These are phyloP conservation scores for Sebastes oblongus DNA, from an alignment of 2,797 vertebrate species.

Conservation along the genomic window DNA sequence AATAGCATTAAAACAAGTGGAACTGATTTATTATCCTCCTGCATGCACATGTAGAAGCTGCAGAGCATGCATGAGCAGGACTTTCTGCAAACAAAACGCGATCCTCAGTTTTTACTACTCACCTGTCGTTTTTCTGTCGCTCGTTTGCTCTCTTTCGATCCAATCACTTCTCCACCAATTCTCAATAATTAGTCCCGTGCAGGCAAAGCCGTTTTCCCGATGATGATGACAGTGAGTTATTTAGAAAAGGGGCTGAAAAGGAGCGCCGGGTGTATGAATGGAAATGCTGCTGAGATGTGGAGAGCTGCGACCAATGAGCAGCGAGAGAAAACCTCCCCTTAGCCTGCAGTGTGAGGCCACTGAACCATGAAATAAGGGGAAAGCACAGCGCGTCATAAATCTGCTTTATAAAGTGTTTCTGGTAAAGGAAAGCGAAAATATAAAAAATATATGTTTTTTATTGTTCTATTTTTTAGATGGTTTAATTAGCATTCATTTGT, in stretches of 20 bases:
- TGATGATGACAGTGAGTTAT: conserved; percentile 79
- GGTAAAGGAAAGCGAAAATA: background rate
- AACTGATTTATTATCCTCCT: background rate
- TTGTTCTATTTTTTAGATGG: background rate
- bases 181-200: conserved; percentile 75
- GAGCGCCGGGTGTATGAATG: conserved; percentile 79
- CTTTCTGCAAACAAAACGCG: background rate
- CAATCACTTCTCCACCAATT: conserved; percentile 59
- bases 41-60: background rate
- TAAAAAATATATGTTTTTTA: background rate
- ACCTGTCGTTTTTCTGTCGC: conserved; percentile 74
- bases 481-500: background rate
- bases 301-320: conserved; percentile 81
- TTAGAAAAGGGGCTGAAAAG: conserved; percentile 72
- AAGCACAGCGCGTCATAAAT: conserved; percentile 78
- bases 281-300: conserved; percentile 70
- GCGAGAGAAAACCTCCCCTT: conserved; percentile 78
- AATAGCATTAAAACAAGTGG: conserved; percentile 17
- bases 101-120: conserved; percentile 52
- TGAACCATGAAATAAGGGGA: conserved; percentile 86
- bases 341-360: conserved; percentile 73
- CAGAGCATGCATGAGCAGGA: background rate
- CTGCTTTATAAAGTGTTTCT: conserved; percentile 31
- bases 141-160: conserved; percentile 41
- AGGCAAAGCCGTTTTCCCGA: conserved; percentile 56